Percentiles rank a stretch among this genome's conserved stretches.
phyloP scores from a whole-genome alignment of 2,113 vertebrate genomes.

The Seriola quinqueradiata region DNA sequence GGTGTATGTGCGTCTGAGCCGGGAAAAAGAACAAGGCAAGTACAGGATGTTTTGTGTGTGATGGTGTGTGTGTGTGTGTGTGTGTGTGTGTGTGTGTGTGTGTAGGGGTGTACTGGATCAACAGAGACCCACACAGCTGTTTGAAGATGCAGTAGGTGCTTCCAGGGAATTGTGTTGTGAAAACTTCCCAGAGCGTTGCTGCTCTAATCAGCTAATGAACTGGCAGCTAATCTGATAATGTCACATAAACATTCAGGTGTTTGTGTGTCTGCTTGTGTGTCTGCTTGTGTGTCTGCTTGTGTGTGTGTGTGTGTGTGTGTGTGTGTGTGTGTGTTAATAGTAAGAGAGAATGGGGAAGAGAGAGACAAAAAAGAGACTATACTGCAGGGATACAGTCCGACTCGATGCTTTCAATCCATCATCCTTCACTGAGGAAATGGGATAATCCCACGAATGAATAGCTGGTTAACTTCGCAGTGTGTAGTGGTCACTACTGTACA shows the following conservation, averaged over 20 bases:
- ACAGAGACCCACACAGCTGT: conserved; percentile 4
- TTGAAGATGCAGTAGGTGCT: conserved; percentile 11
- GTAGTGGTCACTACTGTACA: conserved; percentile 22
- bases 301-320: neutral
- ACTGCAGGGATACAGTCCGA: neutral
- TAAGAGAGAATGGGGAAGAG: neutral
- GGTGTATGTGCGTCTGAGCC: neutral
- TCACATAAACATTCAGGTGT: conserved; percentile 7
- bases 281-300: neutral
- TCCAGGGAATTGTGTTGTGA: conserved; percentile 2
- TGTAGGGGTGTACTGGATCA: neutral
- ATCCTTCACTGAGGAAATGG: conserved; percentile 16
- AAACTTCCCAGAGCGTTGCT: neutral
- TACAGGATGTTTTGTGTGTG: neutral
- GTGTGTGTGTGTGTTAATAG: no score
- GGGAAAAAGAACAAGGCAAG: neutral
- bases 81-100: conserved; percentile 1
- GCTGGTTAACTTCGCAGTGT: conserved; percentile 27
- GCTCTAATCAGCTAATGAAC: conserved; percentile 41
- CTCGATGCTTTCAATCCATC: conserved; percentile 42
- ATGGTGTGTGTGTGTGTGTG: neutral
- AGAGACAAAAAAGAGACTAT: neutral
- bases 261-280: neutral
- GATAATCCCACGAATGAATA: conserved; percentile 36
- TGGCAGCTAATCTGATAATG: conserved; percentile 33